Evolutionary conservation across 2,113 vertebrate genomes (phyloP).

Genomic region (zebrafish (Danio rerio)): GRCz12tu NC_133199.1:2665501-2666000

Average conservation of each 20-base stretch:
- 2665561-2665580: not conserved
- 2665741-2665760: conserved; percentile 49
- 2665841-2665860: conserved; percentile 47
- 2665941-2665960: conserved; percentile 3
- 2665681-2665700: conserved; percentile 49
- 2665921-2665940: conserved; percentile 15
- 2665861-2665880: conserved; percentile 18
- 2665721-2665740: conserved; percentile 40
- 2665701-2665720: conserved; percentile 47
- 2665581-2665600: conserved; percentile 12
- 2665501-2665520: not conserved
- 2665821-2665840: conserved; percentile 52
- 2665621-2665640: not conserved
- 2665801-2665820: conserved; percentile 61
- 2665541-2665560: not conserved
- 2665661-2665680: conserved; percentile 16
- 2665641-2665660: conserved; percentile 14
- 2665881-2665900: conserved; percentile 34
- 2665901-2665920: conserved; percentile 25
- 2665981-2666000: conserved; percentile 7
- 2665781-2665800: conserved; percentile 40
- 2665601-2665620: not conserved
- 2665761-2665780: conserved; percentile 48
- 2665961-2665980: conserved; percentile 5
- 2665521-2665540: not conserved